phyloP scores from a whole-genome alignment of 2,888 invertebrate genomes.

The Stenurella melanura region DNA sequence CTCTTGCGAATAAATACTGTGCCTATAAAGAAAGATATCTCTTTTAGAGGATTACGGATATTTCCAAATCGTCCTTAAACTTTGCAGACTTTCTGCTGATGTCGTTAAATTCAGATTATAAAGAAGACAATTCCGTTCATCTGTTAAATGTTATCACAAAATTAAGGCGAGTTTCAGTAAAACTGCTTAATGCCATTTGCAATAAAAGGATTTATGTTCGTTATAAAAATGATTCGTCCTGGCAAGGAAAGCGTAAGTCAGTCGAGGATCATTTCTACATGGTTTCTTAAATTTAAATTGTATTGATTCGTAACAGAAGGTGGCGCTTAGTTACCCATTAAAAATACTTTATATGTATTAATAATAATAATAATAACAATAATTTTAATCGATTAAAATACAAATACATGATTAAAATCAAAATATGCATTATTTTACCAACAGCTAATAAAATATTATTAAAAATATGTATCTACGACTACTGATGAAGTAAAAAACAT shows the following conservation, averaged over 20 bases:
- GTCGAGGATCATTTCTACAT: conserved; percentile 7
- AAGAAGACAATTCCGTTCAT: conserved; percentile 47
- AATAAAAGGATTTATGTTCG: conserved; percentile 36
- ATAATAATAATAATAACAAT: too few species aligned
- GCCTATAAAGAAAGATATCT: conserved; percentile 69
- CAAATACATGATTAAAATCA: too few species aligned
- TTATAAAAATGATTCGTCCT: conserved; percentile 20
- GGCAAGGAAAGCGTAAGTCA: conserved; percentile 2
- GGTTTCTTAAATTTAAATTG: background rate
- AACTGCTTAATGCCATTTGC: conserved; percentile 37
- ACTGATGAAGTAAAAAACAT: too few species aligned
- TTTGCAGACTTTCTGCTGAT: conserved; percentile 57
- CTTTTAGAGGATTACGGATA: conserved; percentile 68
- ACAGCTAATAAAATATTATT: too few species aligned
- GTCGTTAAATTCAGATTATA: conserved; percentile 59
- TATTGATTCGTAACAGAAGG: background rate
- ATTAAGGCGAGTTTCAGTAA: conserved; percentile 37
- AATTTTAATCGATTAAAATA: too few species aligned
- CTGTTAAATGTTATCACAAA: conserved; percentile 47
- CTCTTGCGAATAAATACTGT: conserved; percentile 68
- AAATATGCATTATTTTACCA: too few species aligned
- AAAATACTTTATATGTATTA: too few species aligned
- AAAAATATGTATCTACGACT: too few species aligned
- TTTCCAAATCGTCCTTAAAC: conserved; percentile 65
- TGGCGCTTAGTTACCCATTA: background rate